A percentile compares a stretch with the other conserved stretches of the same genome.
Conservation (phyloP, 30 jellyfish, hydroid and myxozoan genomes). For the Aurelia aurita complex sp. Pacific region DNA sequence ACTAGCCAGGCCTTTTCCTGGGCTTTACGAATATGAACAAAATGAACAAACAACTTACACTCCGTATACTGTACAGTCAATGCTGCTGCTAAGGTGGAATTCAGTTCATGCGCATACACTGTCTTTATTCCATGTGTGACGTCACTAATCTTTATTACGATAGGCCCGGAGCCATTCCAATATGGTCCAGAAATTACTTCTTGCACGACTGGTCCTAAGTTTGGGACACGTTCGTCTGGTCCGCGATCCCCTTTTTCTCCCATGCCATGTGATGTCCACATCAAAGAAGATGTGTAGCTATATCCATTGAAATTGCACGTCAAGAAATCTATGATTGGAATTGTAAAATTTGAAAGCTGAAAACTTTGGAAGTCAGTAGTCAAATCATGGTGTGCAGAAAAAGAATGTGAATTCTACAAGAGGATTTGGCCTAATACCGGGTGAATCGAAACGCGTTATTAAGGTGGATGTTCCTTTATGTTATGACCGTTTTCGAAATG, state of each 20-base stretch:
- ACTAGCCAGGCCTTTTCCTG: too few species aligned
- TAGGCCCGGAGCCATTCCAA: slow-evolving; percentile 31
- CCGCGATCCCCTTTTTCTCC: slow-evolving; percentile 8
- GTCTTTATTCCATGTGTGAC: not conserved
- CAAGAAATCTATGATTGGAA: not conserved
- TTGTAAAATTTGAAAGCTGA: too few species aligned
- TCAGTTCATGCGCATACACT: not conserved
- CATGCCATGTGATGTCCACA: slow-evolving; percentile 3
- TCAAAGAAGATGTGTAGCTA: not conserved
- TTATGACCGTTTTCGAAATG: too few species aligned
- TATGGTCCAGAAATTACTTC: not conserved
- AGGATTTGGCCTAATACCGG: not conserved
- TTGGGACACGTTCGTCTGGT: slow-evolving; percentile 8
- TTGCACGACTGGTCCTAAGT: not conserved
- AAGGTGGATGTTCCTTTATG: too few species aligned
- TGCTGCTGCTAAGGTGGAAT: not conserved
- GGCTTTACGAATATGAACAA: too few species aligned
- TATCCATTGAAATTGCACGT: not conserved
- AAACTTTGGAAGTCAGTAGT: too few species aligned
- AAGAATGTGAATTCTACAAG: not conserved
- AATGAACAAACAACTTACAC: not conserved
- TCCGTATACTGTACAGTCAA: not conserved
- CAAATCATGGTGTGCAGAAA: too few species aligned
- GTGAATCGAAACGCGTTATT: too few species aligned
- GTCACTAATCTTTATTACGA: not conserved